phyloP scores from a whole-genome alignment of 2,888 invertebrate species.

The Eupithecia vulgata region DNA sequence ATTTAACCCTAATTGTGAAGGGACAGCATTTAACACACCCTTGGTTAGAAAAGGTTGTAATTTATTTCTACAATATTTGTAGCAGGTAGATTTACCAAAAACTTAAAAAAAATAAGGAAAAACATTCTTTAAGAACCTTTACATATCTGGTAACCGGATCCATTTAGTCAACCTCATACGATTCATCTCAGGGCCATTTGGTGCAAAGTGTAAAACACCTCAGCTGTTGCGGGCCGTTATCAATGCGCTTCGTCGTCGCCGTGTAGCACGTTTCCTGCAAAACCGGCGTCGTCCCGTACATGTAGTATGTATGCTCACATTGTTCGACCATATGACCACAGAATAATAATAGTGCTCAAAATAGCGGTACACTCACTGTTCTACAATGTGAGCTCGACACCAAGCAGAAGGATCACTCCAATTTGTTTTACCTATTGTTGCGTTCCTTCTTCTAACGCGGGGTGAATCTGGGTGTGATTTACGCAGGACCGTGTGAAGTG shows the following conservation, averaged over 20 bases:
- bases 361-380: neutral
- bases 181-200: neutral
- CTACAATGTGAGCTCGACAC: neutral
- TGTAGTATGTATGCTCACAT: conserved; percentile 43
- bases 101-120: neutral
- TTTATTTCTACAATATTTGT: neutral
- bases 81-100: neutral
- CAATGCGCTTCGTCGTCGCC: conserved; percentile 43
- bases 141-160: neutral
- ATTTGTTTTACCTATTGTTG: neutral
- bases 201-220: conserved; percentile 19
- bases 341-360: conserved; percentile 4
- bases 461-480: too few species aligned
- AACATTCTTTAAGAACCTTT: too few species aligned
- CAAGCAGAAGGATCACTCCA: neutral
- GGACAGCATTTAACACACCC: neutral
- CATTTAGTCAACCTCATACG: neutral
- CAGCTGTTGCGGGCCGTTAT: conserved; percentile 44
- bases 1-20: neutral
- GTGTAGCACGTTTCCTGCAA: conserved; percentile 59
- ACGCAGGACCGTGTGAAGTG: too few species aligned
- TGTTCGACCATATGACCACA: conserved; percentile 50
- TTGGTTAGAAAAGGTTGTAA: neutral
- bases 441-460: too few species aligned
- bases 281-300: conserved; percentile 58